Percentiles rank a stretch among this genome's conserved stretches.
Conservation (phyloP, 2,797 vertebrate species). For the Borostomias antarcticus region DNA sequence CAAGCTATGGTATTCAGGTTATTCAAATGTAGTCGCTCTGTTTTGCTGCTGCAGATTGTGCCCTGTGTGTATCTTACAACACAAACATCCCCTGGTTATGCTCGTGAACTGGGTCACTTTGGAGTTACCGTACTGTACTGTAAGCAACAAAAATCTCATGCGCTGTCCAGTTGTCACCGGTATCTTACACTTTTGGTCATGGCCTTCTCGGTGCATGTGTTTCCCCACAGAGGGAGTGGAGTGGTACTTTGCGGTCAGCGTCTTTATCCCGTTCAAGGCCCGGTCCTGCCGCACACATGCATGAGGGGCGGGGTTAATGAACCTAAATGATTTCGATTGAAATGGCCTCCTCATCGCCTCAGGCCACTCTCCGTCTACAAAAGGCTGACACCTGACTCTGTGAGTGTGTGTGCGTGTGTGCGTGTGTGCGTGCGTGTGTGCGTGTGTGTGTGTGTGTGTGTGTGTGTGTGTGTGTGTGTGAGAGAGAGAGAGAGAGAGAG, state of each 20-base stretch:
- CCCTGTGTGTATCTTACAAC: slow-evolving; percentile 33
- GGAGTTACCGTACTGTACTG: slow-evolving; percentile 45
- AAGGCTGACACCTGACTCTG: slow-evolving; percentile 55
- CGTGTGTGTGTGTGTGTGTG: background rate
- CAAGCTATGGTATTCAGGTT: too few species aligned
- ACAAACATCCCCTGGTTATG: slow-evolving; percentile 53
- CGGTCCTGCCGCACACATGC: too few species aligned
- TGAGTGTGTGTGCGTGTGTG: background rate
- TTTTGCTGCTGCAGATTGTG: too few species aligned
- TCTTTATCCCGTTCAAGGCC: too few species aligned
- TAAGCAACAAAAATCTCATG: background rate
- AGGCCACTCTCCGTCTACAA: slow-evolving; percentile 33
- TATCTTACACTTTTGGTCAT: too few species aligned
- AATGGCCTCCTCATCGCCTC: slow-evolving; percentile 36
- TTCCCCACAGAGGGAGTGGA: too few species aligned
- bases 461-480: background rate
- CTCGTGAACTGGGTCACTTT: slow-evolving; percentile 62
- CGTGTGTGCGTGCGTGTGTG: slow-evolving; percentile 5
- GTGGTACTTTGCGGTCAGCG: too few species aligned
- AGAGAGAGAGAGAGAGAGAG: background rate
- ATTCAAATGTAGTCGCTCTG: too few species aligned
- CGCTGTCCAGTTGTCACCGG: too few species aligned
- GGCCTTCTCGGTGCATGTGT: too few species aligned
- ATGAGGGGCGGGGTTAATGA: slow-evolving; percentile 1
- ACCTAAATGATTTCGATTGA: slow-evolving; percentile 3